Evolutionary conservation across 2,888 invertebrate genomes (phyloP).

Genomic region (Spilarctia lutea): DNA sequence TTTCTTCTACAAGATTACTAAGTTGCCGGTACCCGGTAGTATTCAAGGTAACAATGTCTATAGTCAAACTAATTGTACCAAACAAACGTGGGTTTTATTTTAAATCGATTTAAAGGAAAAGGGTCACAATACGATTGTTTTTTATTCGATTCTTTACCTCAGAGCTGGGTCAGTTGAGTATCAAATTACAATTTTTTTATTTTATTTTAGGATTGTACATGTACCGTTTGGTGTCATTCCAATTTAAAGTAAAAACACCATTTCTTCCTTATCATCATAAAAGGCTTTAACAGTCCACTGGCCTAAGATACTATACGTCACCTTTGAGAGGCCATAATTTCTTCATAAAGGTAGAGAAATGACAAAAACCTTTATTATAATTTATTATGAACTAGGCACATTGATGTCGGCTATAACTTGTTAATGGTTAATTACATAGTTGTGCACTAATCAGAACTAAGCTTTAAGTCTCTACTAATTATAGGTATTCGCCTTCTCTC

Average conservation of each 20-base stretch:
- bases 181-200: not conserved
- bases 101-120: not conserved
- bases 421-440: not conserved
- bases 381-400: not conserved
- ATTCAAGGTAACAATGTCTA: not conserved
- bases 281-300: too few species aligned
- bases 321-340: too few species aligned
- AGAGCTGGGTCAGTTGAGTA: not conserved
- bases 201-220: not conserved
- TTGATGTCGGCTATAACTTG: not conserved
- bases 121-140: not conserved
- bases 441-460: not conserved
- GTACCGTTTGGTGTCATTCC: not conserved
- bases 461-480: not conserved
- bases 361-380: not conserved
- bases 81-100: too few species aligned
- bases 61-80: too few species aligned
- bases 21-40: not conserved
- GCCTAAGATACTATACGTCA: too few species aligned
- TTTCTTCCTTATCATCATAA: not conserved
- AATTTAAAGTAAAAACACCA: not conserved
- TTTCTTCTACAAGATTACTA: conserved; percentile 17
- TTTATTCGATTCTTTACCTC: not conserved
- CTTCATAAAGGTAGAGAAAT: not conserved
- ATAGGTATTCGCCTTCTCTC: not conserved